phyloP scores from a whole-genome alignment of 30 jellyfish, hydroid and myxozoan species.

The Catostylus mosaicus region DNA sequence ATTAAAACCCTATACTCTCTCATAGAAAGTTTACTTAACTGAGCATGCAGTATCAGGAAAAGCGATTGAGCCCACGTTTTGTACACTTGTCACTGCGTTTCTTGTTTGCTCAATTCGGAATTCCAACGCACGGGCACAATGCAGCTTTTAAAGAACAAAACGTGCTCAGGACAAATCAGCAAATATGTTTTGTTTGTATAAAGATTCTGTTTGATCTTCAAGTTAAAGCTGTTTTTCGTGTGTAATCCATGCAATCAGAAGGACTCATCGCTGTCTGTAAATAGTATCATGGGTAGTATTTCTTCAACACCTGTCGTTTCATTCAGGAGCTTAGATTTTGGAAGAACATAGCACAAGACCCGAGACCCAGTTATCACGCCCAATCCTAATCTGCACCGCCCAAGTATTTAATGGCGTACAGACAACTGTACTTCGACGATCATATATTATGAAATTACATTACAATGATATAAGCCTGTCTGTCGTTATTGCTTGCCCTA shows the following conservation, averaged over 20 bases:
- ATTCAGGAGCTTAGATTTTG: too few relatives aligned
- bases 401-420: too few relatives aligned
- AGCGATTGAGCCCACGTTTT: slow-evolving; percentile 56
- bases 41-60: slow-evolving; percentile 20
- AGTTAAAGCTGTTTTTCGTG: slow-evolving; percentile 48
- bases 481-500: too few relatives aligned
- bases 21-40: slow-evolving; percentile 20
- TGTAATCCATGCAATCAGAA: slow-evolving; percentile 12
- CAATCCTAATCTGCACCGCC: too few relatives aligned
- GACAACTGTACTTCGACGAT: too few relatives aligned
- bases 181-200: slow-evolving; percentile 45
- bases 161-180: slow-evolving; percentile 53
- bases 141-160: slow-evolving; percentile 32
- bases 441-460: too few relatives aligned
- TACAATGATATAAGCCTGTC: too few relatives aligned
- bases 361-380: too few relatives aligned
- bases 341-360: too few relatives aligned
- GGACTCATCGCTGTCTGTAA: neutral
- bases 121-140: slow-evolving; percentile 53
- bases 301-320: too few relatives aligned
- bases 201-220: slow-evolving; percentile 46
- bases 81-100: slow-evolving; percentile 22
- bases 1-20: neutral
- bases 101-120: slow-evolving; percentile 46
- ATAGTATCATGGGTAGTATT: neutral